Evolutionary conservation across 2,888 invertebrate genomes (phyloP).

Genomic region (Erebia ligea): DNA sequence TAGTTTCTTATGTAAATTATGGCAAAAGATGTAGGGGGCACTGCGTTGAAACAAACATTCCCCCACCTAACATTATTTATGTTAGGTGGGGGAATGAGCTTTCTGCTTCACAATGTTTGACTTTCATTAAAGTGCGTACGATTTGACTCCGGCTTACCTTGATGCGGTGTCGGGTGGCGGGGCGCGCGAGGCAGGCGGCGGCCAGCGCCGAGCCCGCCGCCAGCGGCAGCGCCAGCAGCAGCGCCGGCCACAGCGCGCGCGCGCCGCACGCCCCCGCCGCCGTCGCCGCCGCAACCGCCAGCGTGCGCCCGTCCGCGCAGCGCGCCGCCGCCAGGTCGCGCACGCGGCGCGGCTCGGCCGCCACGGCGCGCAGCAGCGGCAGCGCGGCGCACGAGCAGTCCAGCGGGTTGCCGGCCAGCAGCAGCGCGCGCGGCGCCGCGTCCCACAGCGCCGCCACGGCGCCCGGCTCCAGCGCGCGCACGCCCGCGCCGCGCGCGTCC

Average conservation of each 20-base stretch:
- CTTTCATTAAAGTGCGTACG: too few species aligned
- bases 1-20: too few species aligned
- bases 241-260: constrained; percentile 26
- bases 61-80: too few species aligned
- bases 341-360: constrained; percentile 31
- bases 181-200: constrained; percentile 35
- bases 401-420: constrained; percentile 46
- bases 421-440: constrained; percentile 32
- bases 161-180: constrained; percentile 32
- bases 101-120: too few species aligned
- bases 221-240: constrained; percentile 37
- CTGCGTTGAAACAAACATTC: too few species aligned
- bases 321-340: constrained; percentile 27
- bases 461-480: constrained; percentile 35
- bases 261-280: constrained; percentile 22
- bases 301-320: constrained; percentile 29
- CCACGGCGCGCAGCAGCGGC: constrained; percentile 41
- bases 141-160: constrained; percentile 10
- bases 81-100: too few species aligned
- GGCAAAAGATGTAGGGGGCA: too few species aligned
- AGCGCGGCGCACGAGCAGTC: constrained; percentile 43
- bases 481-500: constrained; percentile 44
- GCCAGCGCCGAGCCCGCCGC: constrained; percentile 42
- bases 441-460: constrained; percentile 39
- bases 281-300: constrained; percentile 31